Base-by-base conservation (phyloP, 2,113 vertebrate genomes). In the Catharus fuscescens region DNA sequence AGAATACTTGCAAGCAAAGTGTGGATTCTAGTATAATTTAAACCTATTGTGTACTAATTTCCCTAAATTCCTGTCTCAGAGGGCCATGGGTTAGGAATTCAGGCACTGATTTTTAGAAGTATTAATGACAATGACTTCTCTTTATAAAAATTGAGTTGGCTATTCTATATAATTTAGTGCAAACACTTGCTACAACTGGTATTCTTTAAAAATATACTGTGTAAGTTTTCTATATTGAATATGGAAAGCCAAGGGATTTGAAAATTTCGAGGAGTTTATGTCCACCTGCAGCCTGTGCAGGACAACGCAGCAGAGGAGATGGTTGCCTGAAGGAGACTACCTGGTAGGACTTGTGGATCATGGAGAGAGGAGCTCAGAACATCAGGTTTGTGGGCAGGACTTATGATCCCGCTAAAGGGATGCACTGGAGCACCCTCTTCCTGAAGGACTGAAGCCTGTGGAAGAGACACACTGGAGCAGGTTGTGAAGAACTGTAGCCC, bases 321-420 rank as follows among this genome's bases (percentile, higher is more conserved):
- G 32, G 14, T 21, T 6, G 7, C 5, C 16, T 60, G 19, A 54
- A 53, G 53, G 19, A 67, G 8, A n/a, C 8, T 60, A n/a, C 24
- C 10, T 67, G 53, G 13, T 17, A n/a, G 24, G 9, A 61, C 9
- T 8, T 20, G 53, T 29, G 28, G 32, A 19, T 15, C 3, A 2
- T 6, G 24, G n/a, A 60, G 16, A 18, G 18, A 45, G 32, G 4
- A 59, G 8, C 15, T 32, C 32, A 38, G 14, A 18, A 10, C 12
- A 45, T 9, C 8, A n/a, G 8, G 12, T 66, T 24, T 73, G 10
- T 7, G 5, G 32, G 17, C 23, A 81, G 23, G 53, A 45, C 5
- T 20, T 52, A 16, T 6, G 18, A 59, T 8, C 26, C 18, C 5
- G 0, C 21, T 2, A 6, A 17, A 9, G 10, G 20, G 6, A 28